Conservation (phyloP, 2,888 invertebrate genomes). For the Apamea monoglypha region DNA sequence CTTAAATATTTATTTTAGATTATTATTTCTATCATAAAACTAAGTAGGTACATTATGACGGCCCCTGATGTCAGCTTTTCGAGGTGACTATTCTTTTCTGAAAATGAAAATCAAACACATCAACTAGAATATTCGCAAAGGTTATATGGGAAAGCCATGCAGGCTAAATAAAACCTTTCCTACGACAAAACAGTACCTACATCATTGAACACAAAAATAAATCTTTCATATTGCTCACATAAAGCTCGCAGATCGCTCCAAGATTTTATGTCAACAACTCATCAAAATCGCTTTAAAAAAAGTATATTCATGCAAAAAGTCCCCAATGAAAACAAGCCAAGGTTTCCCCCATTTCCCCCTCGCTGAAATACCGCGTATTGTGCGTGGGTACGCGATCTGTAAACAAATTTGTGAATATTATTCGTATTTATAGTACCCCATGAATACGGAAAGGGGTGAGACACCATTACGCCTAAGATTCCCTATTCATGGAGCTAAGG, state of each 20-base stretch:
- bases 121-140: not conserved
- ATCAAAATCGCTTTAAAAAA: slow-evolving; percentile 34
- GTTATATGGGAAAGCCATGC: not conserved
- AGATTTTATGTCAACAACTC: slow-evolving; percentile 8
- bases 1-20: no score
- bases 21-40: no score
- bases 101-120: no score
- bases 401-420: slow-evolving; percentile 90
- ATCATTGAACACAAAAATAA: not conserved
- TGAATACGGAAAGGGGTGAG: slow-evolving; percentile 86
- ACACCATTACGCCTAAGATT: slow-evolving; percentile 83
- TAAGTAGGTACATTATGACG: not conserved
- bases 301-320: slow-evolving; percentile 33
- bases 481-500: slow-evolving; percentile 84
- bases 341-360: slow-evolving; percentile 64
- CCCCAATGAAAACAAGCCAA: slow-evolving; percentile 65
- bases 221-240: not conserved
- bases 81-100: not conserved
- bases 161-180: not conserved
- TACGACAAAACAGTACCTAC: not conserved
- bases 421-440: slow-evolving; percentile 80
- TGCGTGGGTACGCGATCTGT: slow-evolving; percentile 80
- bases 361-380: slow-evolving; percentile 69
- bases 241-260: not conserved
- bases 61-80: not conserved